A percentile compares a stretch with the other conserved stretches of the same genome.
phyloP scores from a whole-genome alignment of 2,797 vertebrate genomes.

The Loriculus beryllinus region DNA sequence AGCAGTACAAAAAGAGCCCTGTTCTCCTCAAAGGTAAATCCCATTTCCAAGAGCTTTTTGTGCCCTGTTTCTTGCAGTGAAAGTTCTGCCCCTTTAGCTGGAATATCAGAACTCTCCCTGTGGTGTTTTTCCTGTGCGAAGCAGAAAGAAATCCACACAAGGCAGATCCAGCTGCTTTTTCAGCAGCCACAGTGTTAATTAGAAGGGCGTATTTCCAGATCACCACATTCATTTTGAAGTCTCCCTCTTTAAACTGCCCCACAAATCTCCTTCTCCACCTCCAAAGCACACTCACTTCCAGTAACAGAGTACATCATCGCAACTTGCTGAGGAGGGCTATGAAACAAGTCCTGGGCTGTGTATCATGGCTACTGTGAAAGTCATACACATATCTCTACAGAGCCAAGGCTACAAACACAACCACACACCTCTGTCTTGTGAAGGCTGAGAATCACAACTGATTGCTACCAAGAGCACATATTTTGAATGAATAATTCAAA shows the following conservation, averaged over 20 bases:
- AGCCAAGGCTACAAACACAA: neutral
- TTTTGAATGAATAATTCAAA: neutral
- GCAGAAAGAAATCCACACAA: neutral
- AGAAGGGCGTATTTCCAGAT: neutral
- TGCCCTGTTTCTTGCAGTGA: neutral
- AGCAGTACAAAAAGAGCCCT: rapidly evolving
- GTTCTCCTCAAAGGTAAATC: neutral
- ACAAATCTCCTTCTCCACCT: neutral
- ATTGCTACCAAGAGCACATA: neutral
- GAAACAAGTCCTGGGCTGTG: neutral
- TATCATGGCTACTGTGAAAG: neutral
- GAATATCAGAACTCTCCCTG: neutral
- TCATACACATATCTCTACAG: rapidly evolving
- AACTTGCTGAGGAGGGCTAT: neutral
- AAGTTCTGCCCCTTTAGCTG: neutral
- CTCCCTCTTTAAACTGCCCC: neutral
- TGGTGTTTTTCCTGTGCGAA: neutral
- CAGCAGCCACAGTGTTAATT: neutral
- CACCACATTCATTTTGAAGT: neutral
- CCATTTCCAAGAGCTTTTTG: neutral
- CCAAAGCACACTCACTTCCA: rapidly evolving
- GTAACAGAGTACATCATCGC: too few species aligned
- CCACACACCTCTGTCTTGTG: neutral
- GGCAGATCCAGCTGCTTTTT: neutral
- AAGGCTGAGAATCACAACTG: neutral